Base-by-base conservation (phyloP, 2,797 vertebrate species). In the Chromis chromis region DNA sequence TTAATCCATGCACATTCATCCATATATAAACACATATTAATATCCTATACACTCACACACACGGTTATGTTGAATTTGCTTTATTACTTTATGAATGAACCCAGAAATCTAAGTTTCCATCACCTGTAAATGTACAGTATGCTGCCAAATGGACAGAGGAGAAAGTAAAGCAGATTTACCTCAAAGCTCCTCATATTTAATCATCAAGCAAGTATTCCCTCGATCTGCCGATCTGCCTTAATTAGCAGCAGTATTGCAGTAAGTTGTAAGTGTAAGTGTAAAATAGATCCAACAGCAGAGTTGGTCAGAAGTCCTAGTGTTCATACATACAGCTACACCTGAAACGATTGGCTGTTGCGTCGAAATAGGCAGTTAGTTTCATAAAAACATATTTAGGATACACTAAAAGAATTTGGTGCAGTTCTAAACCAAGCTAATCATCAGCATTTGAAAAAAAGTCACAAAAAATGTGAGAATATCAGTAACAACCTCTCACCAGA, bases 11-110 rank as follows among this genome's bases (percentile, higher is more conserved):
- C 33, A 27, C 16, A 3, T 31, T 60, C 54, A 74, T 58, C 49
- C 42, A 42, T 17, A 53, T 28, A 31, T 12, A 14, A n/a, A 46
- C n/a, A 12, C 46, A 42, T 42, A 16, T 42, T 6, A 59, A 24
- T 52, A 40, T 62, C 46, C 7, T 21, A 14, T 46, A 31, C 19
- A 39, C 13, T 58, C 4, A 1, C 53, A 46, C 2, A 66, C 56
- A 55, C n/a, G 50, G 54, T 16, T 58, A 57, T 46, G 17, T 7
- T n/a, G 44, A 19, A 17, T 6, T 46, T 42, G 13, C 16, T 42
- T 2, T 33, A 19, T 39, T 76, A 49, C 25, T 65, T 77, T 70
- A 46, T 65, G 44, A 62, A 64, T 70, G 50, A 66, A 62, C 67
- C 62, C 17, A 66, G 31, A 67, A 70, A 65, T 59, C 48, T 57